Conservation (phyloP, 1,140 invertebrate species). For the Bathynomus jamesi region DNA sequence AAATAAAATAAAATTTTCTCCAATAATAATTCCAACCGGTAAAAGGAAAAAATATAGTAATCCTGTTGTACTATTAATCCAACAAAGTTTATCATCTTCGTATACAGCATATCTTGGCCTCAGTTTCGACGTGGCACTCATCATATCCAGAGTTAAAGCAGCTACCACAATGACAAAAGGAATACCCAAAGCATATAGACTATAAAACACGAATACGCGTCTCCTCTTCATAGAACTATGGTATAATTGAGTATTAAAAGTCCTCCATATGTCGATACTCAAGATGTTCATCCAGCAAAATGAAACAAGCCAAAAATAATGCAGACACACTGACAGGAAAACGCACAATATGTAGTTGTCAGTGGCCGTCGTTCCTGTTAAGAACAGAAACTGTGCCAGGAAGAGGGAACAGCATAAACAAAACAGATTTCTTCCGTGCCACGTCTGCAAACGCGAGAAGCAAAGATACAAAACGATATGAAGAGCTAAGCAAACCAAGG, state of each 20-base stretch:
- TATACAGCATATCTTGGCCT: conserved; percentile 32
- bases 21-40: conserved; percentile 43
- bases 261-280: conserved; percentile 93
- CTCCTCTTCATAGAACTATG: conserved; percentile 5
- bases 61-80: conserved; percentile 28
- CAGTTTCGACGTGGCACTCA: conserved; percentile 39
- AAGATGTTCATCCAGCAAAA: conserved; percentile 96
- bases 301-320: conserved; percentile 85
- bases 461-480: conserved; percentile 47
- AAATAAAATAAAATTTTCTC: conserved; percentile 44
- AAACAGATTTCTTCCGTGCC: conserved; percentile 50
- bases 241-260: conserved; percentile 45
- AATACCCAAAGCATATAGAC: conserved; percentile 41
- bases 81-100: neutral
- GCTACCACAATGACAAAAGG: conserved; percentile 40
- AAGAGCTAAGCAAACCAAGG: conserved; percentile 42
- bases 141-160: conserved; percentile 40
- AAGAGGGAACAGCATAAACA: conserved; percentile 48
- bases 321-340: conserved; percentile 64
- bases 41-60: conserved; percentile 42
- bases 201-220: conserved; percentile 38
- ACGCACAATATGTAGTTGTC: conserved; percentile 42
- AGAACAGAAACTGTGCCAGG: conserved; percentile 47
- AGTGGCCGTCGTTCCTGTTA: conserved; percentile 40
- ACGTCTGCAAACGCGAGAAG: conserved; percentile 47